Conservation (phyloP, 2,113 vertebrate genomes). For the Hirundichthys speculiger region DNA sequence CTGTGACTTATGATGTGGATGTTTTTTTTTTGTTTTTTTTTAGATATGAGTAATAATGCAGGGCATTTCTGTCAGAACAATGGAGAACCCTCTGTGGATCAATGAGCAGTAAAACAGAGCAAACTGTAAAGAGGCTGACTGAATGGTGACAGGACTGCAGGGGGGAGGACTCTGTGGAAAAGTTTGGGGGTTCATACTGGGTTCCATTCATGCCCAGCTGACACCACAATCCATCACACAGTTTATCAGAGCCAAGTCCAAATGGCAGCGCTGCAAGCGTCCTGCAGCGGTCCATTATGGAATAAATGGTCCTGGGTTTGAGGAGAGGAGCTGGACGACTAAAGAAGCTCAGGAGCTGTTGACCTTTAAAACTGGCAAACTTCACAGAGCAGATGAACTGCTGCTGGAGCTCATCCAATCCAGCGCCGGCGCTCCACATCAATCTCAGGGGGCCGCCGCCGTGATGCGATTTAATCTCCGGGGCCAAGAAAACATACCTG, state of each 20-base stretch:
- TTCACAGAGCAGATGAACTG: slow-evolving; percentile 42
- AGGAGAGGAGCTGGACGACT: slow-evolving; percentile 6
- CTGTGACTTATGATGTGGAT: too few relatives aligned
- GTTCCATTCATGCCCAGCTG: slow-evolving; percentile 46
- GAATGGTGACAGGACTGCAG: not conserved
- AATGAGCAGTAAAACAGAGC: too few relatives aligned
- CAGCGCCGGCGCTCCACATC: not conserved
- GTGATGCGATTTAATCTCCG: not conserved
- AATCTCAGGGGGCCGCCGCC: not conserved
- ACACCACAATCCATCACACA: slow-evolving; percentile 60
- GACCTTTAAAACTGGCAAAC: slow-evolving; percentile 56
- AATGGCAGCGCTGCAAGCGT: slow-evolving; percentile 38
- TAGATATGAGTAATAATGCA: too few relatives aligned
- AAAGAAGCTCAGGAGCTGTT: slow-evolving; percentile 22
- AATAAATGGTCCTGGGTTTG: slow-evolving; percentile 41
- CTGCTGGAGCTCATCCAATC: slow-evolving; percentile 31
- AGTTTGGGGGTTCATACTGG: slow-evolving; percentile 28
- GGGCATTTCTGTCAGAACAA: too few relatives aligned
- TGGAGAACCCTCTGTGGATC: too few relatives aligned
- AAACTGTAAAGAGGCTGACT: too few relatives aligned
- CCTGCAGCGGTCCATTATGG: slow-evolving; percentile 60
- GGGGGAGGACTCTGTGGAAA: not conserved
- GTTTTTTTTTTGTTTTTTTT: too few relatives aligned
- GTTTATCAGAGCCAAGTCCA: slow-evolving; percentile 53
- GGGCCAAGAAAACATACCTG: not conserved